phyloP scores from a whole-genome alignment of 2,797 vertebrate genomes.

The Acrossocheilus fasciatus region DNA sequence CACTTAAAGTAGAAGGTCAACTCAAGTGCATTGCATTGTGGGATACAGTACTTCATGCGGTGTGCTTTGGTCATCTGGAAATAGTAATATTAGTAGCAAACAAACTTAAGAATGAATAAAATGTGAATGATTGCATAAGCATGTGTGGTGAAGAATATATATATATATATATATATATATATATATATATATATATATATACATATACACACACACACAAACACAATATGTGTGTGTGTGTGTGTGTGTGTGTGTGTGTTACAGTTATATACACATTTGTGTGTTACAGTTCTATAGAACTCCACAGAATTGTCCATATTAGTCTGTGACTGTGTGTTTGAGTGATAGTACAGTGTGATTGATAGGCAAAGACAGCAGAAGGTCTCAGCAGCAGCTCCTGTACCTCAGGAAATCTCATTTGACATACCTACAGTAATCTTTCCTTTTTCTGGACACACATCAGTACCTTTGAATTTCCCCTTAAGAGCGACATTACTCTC shows the following conservation, averaged over 20 bases:
- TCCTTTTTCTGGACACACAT: conserved; percentile 56
- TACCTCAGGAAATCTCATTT: conserved; percentile 56
- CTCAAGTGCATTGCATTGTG: no score
- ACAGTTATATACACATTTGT: background rate
- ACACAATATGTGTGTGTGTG: no score
- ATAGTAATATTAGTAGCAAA: background rate
- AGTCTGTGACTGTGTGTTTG: conserved; percentile 1
- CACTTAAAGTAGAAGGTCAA: background rate
- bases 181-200: no score
- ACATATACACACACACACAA: no score
- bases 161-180: no score
- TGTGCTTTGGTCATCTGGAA: background rate
- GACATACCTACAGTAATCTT: conserved; percentile 55
- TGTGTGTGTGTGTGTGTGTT: background rate
- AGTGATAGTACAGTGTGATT: conserved; percentile 21
- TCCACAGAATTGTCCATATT: background rate
- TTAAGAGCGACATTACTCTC: conserved; percentile 74
- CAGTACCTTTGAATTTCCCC: conserved; percentile 74
- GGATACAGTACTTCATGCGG: no score
- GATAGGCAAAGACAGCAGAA: conserved; percentile 31
- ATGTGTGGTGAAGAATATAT: no score
- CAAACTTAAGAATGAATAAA: background rate
- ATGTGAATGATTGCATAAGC: background rate
- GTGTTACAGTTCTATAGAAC: background rate
- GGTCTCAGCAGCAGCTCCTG: conserved; percentile 33